Base-by-base conservation (phyloP, 2,113 vertebrate species). In the Xiphophorus maculatus region DNA sequence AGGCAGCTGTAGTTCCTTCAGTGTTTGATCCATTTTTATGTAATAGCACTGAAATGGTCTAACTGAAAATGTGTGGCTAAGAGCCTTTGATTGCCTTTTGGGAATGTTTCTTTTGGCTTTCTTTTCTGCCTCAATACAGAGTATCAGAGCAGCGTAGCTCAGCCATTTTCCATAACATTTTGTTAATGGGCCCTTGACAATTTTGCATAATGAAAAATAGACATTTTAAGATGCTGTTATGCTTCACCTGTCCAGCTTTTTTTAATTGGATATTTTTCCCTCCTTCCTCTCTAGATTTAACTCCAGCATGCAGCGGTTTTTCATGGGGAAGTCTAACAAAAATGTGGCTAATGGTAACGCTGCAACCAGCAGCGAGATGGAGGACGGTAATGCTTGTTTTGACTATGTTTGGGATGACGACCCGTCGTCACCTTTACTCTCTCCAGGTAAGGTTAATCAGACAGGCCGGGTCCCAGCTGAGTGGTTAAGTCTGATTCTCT, bases 401-500 rank as follows among this genome's bases (percentile, higher is more conserved):
- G 92, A 92, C 83, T 84, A 88, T 96, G 87, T 89, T 87, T 93
- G 90, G 93, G 96, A 97, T 89, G 97, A 97, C 83, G 96, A 98
- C 87, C 95, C 96, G 66, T 95, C 96, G 75, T 83, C 95, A 87
- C 96, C 97, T 79, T 94, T 97, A 71, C 91, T 98, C 65, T 79
- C 91, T 73, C 69, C 87, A 98, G 97, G 98, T 99, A 96, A 98
- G 96, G 96, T 94, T 98, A 96, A 97, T 95, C 96, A 98, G 97
- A 97, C 98, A 97, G 96, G 96, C 93, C 60, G 69, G 37, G n/a
- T 28, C 22, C 40, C 42, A 32, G 58, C 60, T 17, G 60, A 33
- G 7, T 33, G 25, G n/a, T 73, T 64, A 25, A 65, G 13, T 71
- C 42, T 71, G 42, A 65, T 74, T 71, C 5, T 71, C 19, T 87